Base-by-base conservation (phyloP, 2,113 vertebrate species). In the Neolamprologus brichardi region DNA sequence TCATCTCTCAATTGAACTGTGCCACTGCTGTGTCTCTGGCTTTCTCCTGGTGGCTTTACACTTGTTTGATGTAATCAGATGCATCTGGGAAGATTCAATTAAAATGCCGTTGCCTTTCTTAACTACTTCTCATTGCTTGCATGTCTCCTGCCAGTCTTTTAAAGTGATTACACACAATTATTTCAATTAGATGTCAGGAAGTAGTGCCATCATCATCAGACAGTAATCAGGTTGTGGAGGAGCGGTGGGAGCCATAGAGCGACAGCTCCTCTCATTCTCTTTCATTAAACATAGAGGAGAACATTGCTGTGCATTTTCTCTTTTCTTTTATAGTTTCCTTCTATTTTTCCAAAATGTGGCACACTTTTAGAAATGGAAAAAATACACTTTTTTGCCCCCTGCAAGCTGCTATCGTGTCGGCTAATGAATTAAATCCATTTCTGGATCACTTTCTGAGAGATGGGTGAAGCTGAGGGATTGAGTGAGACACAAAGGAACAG, bases 141-240 rank as follows among this genome's bases (percentile, higher is more conserved):
- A 20, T 91, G 93, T 95, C 94, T 95, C 94, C 92, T 94, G 95
- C 92, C 93, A 92, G 87, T 95, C 89, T 93, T 95, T 93, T 93
- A 94, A 95, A 94, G 91, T 94, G 90, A 95, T 95, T 95, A 95
- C 92, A 87, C 91, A 89, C 90, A 93, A 94, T 94, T 94, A 93
- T 93, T 95, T 90, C 94, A 95, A 94, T 94, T 95, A 94, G 91
- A 84, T 89, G 91, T 92, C 94, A 95, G 89, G 92, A 95, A 89
- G 92, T 82, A 87, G 90, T 70, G 89, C 84, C 91, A 92, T 93
- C 94, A 90, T 94, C 93, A 91, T 92, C 93, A 92, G 88, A 86
- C 89, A 53, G 85, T 93, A 93, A 95, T 94, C 92, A 94, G 91
- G 93, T 93, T 91, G 92, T 87, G 90, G 80, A 79, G 84, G 85